Evolutionary conservation across 2,113 vertebrate genomes (phyloP).

Genomic region (Athene noctua): DNA sequence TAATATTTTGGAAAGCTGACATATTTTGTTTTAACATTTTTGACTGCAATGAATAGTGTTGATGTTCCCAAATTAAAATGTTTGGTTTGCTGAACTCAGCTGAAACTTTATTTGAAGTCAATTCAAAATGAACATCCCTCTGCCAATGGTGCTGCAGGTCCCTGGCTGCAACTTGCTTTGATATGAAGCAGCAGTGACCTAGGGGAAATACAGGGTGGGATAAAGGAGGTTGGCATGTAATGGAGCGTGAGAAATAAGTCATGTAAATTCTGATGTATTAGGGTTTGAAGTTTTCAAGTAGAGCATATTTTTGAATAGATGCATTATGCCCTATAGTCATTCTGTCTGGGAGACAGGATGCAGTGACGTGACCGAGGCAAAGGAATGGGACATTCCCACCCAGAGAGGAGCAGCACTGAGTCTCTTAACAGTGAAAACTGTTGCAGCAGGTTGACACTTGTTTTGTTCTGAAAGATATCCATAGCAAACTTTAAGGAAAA

Average conservation of each 20-base stretch:
- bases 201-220: background rate
- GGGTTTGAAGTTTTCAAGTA: background rate
- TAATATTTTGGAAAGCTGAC: background rate
- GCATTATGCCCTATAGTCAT: background rate
- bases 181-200: background rate
- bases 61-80: background rate
- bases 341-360: background rate
- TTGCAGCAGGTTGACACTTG: background rate
- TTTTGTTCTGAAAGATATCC: background rate
- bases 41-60: background rate
- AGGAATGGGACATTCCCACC: background rate
- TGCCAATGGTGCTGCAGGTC: background rate
- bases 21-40: constrained; percentile 10
- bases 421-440: background rate
- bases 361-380: background rate
- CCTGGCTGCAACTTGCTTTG: background rate
- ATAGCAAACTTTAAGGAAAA: background rate
- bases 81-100: background rate
- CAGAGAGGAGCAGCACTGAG: background rate
- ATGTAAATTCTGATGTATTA: background rate
- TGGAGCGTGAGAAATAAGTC: background rate
- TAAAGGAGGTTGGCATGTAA: background rate
- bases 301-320: background rate
- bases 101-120: background rate
- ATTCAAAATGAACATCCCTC: background rate